phyloP scores from a whole-genome alignment of 2,888 invertebrate species.

The Cordylochernes scorpioides region DNA sequence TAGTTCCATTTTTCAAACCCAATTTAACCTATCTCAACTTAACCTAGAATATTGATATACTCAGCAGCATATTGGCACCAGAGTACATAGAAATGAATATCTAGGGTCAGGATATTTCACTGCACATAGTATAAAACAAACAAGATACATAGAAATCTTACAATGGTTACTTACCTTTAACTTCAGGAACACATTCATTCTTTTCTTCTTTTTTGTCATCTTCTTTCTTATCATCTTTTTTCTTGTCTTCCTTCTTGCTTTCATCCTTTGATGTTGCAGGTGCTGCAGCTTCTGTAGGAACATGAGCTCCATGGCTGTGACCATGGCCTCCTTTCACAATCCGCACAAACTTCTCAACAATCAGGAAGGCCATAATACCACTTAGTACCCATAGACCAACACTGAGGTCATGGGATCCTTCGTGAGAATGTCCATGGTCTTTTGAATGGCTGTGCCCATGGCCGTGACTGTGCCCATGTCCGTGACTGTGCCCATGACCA shows the following conservation, averaged over 20 bases:
- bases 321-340: conserved; percentile 55
- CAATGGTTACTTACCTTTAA: not conserved
- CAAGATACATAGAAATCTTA: not conserved
- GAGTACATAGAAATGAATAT: too few relatives aligned
- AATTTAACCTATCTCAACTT: too few relatives aligned
- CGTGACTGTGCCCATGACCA: conserved; percentile 22
- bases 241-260: conserved; percentile 1
- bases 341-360: conserved; percentile 73
- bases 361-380: conserved; percentile 69
- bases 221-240: conserved; percentile 3
- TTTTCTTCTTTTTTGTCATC: conserved; percentile 14
- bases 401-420: conserved; percentile 39
- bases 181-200: conserved; percentile 2
- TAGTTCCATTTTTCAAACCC: too few relatives aligned
- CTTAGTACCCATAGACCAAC: conserved; percentile 81
- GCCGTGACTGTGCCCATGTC: conserved; percentile 18
- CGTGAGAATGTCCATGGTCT: conserved; percentile 18
- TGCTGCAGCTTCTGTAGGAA: conserved; percentile 10
- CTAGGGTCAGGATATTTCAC: not conserved
- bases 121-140: not conserved
- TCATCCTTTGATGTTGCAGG: conserved; percentile 1
- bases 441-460: conserved; percentile 28
- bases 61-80: too few relatives aligned
- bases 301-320: conserved; percentile 35
- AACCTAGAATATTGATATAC: too few relatives aligned